Evolutionary conservation across 1,140 invertebrate species (phyloP).

Genomic region (Tachypleus tridentatus): DNA sequence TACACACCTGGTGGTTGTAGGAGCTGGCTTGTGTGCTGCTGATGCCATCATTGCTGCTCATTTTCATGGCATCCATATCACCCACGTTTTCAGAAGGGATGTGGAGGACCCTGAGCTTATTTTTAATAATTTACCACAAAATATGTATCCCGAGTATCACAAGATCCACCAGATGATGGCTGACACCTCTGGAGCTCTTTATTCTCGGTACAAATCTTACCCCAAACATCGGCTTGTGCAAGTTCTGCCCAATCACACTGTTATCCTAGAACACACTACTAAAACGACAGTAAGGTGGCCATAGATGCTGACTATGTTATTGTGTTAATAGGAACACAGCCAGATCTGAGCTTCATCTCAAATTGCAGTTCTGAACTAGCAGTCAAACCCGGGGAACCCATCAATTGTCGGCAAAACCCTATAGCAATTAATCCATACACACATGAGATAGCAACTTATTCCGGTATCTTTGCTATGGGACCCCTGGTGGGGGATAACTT

Average conservation of each 20-base stretch:
- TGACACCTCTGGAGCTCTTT: slow-evolving; percentile 32
- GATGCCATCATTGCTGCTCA: slow-evolving; percentile 64
- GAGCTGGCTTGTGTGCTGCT: slow-evolving; percentile 70
- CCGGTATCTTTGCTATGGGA: slow-evolving; percentile 67
- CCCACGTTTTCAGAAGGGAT: slow-evolving; percentile 56
- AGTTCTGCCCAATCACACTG: slow-evolving; percentile 34
- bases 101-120: slow-evolving; percentile 42
- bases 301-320: slow-evolving; percentile 53
- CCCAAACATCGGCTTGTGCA: slow-evolving; percentile 46
- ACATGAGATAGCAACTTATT: slow-evolving; percentile 51
- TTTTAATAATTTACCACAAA: slow-evolving; percentile 53
- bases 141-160: slow-evolving; percentile 76
- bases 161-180: slow-evolving; percentile 65
- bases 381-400: slow-evolving; percentile 44
- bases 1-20: slow-evolving; percentile 44
- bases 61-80: slow-evolving; percentile 45
- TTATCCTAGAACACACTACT: slow-evolving; percentile 28
- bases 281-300: slow-evolving; percentile 3
- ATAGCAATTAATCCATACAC: slow-evolving; percentile 58
- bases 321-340: slow-evolving; percentile 67
- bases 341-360: slow-evolving; percentile 59
- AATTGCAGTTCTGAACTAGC: slow-evolving; percentile 38
- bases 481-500: slow-evolving; percentile 81
- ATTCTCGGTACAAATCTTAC: slow-evolving; percentile 56
- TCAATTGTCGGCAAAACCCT: slow-evolving; percentile 64